phyloP scores from a whole-genome alignment of 2,888 invertebrate genomes.

The Strigamia crassipes region DNA sequence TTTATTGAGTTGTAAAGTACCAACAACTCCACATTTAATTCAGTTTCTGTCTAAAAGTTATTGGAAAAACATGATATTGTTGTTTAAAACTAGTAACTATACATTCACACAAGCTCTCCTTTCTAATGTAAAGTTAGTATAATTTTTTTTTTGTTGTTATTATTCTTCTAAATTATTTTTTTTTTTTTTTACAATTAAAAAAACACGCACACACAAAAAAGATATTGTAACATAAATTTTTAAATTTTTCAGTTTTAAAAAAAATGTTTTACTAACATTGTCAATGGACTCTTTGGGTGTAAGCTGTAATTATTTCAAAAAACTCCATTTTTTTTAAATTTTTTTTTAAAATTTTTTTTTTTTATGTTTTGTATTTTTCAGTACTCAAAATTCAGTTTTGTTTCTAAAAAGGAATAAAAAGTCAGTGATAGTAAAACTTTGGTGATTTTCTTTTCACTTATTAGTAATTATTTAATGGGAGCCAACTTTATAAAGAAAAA shows the following conservation, averaged over 20 bases:
- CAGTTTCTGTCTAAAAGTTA: not conserved
- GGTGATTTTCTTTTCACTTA: not conserved
- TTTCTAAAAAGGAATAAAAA: not conserved
- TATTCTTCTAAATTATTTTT: not conserved
- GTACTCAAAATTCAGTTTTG: no score
- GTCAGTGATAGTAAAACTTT: not conserved
- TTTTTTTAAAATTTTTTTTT: no score
- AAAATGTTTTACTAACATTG: not conserved
- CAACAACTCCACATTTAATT: not conserved
- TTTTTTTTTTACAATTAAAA: not conserved
- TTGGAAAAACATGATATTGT: not conserved
- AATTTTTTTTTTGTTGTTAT: not conserved
- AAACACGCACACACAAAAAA: not conserved
- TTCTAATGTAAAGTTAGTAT: not conserved
- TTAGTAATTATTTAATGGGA: not conserved
- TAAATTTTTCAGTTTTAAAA: not conserved
- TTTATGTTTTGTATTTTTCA: no score
- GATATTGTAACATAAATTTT: not conserved
- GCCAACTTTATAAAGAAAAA: not conserved
- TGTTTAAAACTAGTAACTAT: not conserved
- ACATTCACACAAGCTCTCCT: not conserved
- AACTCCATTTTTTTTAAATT: no score
- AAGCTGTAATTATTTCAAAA: not conserved
- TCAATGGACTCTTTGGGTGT: not conserved
- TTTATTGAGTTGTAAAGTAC: not conserved